phyloP scores from a whole-genome alignment of 2,113 vertebrate genomes.

The Sceloporus tristichus region DNA sequence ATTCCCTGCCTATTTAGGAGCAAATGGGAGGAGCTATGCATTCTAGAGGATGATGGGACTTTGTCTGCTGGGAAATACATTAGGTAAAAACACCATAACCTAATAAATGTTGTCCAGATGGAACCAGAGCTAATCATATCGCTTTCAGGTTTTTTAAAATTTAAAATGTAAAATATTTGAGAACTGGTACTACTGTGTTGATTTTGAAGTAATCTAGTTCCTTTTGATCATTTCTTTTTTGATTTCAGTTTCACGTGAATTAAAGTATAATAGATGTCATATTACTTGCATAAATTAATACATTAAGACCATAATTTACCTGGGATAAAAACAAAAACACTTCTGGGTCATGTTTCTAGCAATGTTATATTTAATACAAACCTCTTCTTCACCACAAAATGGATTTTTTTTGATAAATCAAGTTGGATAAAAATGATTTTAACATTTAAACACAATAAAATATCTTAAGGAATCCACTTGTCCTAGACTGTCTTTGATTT shows the following conservation, averaged over 20 bases:
- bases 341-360: slow-evolving; percentile 13
- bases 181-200: not conserved
- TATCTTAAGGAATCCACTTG: not conserved
- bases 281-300: slow-evolving; percentile 29
- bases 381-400: slow-evolving; percentile 10
- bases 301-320: slow-evolving; percentile 9
- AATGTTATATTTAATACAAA: not conserved
- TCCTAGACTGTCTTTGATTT: not conserved
- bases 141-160: not conserved
- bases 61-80: no score
- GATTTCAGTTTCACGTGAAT: not conserved
- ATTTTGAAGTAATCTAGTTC: not conserved
- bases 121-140: not conserved
- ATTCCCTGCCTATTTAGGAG: no score
- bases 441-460: not conserved
- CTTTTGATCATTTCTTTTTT: slow-evolving; percentile 13
- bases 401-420: not conserved
- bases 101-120: not conserved
- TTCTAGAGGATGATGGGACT: no score
- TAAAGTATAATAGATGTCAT: slow-evolving; percentile 28
- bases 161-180: not conserved
- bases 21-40: no score
- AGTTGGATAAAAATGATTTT: not conserved
- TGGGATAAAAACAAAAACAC: slow-evolving; percentile 22
- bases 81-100: not conserved